A percentile compares a stretch with the other conserved stretches of the same genome.
Evolutionary conservation across 2,113 vertebrate species (phyloP).

Genomic region (Odontophorus gujanensis): DNA sequence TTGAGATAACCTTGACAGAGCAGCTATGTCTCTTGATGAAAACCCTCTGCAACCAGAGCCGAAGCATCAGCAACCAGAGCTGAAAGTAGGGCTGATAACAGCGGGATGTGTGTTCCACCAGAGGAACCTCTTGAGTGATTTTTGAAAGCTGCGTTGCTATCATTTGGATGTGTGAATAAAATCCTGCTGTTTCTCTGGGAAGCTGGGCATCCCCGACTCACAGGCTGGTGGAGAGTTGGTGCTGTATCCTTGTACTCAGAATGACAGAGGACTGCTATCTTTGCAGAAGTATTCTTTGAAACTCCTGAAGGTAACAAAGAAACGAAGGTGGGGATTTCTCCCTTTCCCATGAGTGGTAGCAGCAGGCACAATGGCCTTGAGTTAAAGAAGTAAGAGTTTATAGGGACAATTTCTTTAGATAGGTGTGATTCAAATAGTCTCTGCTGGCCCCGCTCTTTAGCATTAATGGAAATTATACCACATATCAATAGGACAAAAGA

Average conservation of each 20-base stretch:
- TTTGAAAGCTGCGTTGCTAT: neutral
- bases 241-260: neutral
- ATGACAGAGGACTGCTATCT: neutral
- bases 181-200: neutral
- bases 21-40: neutral
- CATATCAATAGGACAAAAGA: slow-evolving; percentile 18
- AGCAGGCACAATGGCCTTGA: neutral
- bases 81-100: neutral
- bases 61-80: neutral
- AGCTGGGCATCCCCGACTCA: neutral
- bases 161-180: neutral
- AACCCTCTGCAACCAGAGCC: neutral
- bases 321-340: neutral
- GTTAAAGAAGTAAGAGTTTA: slow-evolving; percentile 11
- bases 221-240: neutral
- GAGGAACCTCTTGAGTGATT: neutral
- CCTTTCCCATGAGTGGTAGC: neutral
- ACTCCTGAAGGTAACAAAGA: neutral
- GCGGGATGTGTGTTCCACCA: neutral
- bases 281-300: neutral
- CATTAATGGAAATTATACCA: neutral
- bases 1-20: slow-evolving; percentile 14
- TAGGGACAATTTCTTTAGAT: slow-evolving; percentile 1
- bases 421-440: slow-evolving; percentile 3
- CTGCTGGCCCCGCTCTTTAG: neutral